phyloP scores from a whole-genome alignment of 2,888 invertebrate species.

The Crematogaster levior region DNA sequence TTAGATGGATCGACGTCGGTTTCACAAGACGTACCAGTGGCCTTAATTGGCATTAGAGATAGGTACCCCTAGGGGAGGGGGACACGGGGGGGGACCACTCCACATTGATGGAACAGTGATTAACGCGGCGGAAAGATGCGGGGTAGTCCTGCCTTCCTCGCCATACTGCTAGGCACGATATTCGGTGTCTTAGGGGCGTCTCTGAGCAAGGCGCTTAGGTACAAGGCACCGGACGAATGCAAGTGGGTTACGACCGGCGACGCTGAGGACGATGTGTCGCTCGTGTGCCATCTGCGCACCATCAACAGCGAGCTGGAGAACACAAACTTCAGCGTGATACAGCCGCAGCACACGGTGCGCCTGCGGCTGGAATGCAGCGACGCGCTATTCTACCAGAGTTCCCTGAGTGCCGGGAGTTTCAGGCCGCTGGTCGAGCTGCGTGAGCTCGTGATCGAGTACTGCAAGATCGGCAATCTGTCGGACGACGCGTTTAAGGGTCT shows the following conservation, averaged over 20 bases:
- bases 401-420: constrained; percentile 92
- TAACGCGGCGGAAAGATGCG: constrained; percentile 80
- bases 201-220: constrained; percentile 88
- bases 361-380: constrained; percentile 93
- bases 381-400: constrained; percentile 93
- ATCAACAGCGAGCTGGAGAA: constrained; percentile 94
- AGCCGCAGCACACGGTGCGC: constrained; percentile 92
- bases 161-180: constrained; percentile 88
- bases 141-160: constrained; percentile 87
- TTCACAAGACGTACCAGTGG: constrained; percentile 58
- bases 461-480: constrained; percentile 93
- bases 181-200: constrained; percentile 88
- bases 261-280: constrained; percentile 89
- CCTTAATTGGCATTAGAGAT: constrained; percentile 48
- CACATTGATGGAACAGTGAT: constrained; percentile 68
- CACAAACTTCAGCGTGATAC: constrained; percentile 93
- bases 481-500: constrained; percentile 94
- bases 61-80: constrained; percentile 52
- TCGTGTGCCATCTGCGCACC: constrained; percentile 91
- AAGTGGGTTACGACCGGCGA: constrained; percentile 91
- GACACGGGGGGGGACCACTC: constrained; percentile 2
- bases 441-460: constrained; percentile 93
- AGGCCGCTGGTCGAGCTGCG: constrained; percentile 91
- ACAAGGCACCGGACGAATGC: constrained; percentile 94
- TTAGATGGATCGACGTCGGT: constrained; percentile 73